phyloP scores from a whole-genome alignment of 2,113 vertebrate species.

The Lanius ludovicianus region DNA sequence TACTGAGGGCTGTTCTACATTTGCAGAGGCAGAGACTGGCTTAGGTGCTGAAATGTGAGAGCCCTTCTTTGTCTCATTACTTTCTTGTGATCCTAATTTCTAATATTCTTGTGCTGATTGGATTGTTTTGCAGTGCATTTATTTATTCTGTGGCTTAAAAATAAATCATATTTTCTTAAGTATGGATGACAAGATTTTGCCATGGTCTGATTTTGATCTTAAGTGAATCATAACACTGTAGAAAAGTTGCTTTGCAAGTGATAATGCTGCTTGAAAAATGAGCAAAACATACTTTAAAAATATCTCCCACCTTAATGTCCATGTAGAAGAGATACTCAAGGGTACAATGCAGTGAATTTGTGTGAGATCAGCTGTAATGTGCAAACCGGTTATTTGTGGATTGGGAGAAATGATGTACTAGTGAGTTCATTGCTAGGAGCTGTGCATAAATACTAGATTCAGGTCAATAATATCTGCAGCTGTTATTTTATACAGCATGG shows the following conservation, averaged over 20 bases:
- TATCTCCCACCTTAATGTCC: not conserved
- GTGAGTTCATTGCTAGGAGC: not conserved
- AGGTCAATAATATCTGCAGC: not conserved
- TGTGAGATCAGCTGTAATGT: not conserved
- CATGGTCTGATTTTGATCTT: not conserved
- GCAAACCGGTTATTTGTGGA: not conserved
- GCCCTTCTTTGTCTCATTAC: not conserved
- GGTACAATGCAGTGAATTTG: not conserved
- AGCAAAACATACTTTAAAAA: not conserved
- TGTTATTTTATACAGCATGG: not conserved
- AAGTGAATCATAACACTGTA: not conserved
- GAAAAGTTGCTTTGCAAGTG: not conserved
- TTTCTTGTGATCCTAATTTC: not conserved
- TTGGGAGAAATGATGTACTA: not conserved
- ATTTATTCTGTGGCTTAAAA: not conserved
- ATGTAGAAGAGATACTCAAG: not conserved
- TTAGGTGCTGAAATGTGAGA: not conserved
- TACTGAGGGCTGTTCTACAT: not conserved
- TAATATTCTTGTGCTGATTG: not conserved
- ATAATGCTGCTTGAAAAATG: not conserved
- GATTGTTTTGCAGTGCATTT: not conserved
- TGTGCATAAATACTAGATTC: not conserved
- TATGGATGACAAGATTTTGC: not conserved
- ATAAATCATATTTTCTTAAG: not conserved
- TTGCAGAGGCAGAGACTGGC: not conserved